A percentile compares a stretch with the other conserved stretches of the same genome.
Conservation (phyloP, 2,797 vertebrate genomes). For the Sebastiscus albofasciatus region DNA sequence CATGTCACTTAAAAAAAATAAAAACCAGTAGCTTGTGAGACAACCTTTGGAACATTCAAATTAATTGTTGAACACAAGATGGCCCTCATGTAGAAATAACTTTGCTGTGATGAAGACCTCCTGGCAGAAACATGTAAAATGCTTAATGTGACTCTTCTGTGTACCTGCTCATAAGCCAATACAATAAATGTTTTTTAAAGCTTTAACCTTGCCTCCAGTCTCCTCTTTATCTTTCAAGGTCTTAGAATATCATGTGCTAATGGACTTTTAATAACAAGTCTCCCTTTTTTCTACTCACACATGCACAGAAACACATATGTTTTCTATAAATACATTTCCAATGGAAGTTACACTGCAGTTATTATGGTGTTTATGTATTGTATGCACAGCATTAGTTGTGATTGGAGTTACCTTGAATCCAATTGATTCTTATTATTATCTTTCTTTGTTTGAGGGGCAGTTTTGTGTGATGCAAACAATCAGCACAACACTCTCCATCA, state of each 20-base stretch:
- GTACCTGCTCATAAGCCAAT: background rate
- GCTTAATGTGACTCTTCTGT: background rate
- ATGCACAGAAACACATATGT: background rate
- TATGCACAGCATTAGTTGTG: background rate
- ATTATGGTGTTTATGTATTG: background rate
- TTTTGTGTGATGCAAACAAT: conserved; percentile 15
- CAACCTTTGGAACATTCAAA: background rate
- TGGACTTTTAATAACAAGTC: background rate
- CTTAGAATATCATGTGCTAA: background rate
- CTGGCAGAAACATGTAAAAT: background rate
- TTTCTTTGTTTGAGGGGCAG: background rate
- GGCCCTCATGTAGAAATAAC: background rate
- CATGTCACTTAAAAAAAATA: background rate
- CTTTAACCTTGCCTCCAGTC: background rate
- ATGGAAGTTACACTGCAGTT: background rate
- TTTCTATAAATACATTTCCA: background rate
- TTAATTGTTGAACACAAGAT: background rate
- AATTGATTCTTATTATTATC: background rate
- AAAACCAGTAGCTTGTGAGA: background rate
- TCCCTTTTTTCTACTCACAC: background rate
- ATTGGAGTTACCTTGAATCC: background rate
- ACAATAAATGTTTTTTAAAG: background rate
- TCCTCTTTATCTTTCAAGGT: background rate
- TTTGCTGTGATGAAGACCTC: background rate
- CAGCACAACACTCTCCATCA: conserved; percentile 6